Percentiles rank a stretch among this genome's conserved stretches.
phyloP scores from a whole-genome alignment of 92 coral and sea anemone genomes.

The Parazoanthus swiftii region DNA sequence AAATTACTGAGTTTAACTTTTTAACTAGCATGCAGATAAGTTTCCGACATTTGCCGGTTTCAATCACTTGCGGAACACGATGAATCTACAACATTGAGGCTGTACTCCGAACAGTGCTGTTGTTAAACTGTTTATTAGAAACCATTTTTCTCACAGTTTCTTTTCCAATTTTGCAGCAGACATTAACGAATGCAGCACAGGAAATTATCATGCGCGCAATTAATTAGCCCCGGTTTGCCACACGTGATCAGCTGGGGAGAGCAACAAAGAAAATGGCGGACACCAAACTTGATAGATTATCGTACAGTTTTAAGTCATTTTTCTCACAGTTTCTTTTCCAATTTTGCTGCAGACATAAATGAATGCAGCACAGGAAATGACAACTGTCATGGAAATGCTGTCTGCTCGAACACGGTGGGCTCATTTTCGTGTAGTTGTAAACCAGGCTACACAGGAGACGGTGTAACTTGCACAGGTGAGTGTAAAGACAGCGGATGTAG shows the following conservation, averaged over 20 bases:
- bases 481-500: neutral
- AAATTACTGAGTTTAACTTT: too few relatives aligned
- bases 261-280: too few relatives aligned
- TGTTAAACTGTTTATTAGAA: too few relatives aligned
- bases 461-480: slow-evolving; percentile 1
- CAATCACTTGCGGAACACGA: neutral
- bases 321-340: too few relatives aligned
- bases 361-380: neutral
- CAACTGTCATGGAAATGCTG: neutral
- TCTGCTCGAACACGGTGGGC: neutral
- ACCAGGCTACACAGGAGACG: neutral
- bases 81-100: neutral
- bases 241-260: too few relatives aligned
- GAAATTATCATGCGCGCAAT: neutral
- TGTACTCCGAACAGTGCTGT: too few relatives aligned
- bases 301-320: too few relatives aligned
- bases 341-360: neutral
- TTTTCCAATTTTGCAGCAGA: neutral
- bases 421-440: neutral
- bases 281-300: too few relatives aligned
- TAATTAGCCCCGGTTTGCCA: too few relatives aligned
- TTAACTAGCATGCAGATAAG: neutral
- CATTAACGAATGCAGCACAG: slow-evolving; percentile 1
- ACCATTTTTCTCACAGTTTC: neutral
- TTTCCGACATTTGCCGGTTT: neutral